Conservation (phyloP, 2,797 vertebrate genomes). For the Anolis apletophallus region DNA sequence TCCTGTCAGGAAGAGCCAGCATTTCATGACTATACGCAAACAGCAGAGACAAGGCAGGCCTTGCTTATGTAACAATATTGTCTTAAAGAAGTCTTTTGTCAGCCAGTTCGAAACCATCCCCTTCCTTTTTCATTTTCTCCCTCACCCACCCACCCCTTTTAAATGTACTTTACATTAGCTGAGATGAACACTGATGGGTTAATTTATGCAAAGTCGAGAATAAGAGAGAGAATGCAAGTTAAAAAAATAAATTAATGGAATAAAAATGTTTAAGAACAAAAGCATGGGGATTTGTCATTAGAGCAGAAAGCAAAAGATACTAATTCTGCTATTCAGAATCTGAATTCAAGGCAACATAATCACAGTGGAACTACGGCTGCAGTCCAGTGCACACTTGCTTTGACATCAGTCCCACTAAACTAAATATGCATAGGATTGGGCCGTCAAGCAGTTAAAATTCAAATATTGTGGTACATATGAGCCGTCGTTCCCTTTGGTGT, state of each 20-base stretch:
- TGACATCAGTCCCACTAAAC: background rate
- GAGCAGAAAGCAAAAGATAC: background rate
- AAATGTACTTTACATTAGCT: slow-evolving; percentile 38
- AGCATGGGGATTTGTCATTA: background rate
- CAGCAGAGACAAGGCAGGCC: background rate
- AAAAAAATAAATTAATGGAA: background rate
- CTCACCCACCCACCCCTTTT: background rate
- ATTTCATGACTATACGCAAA: slow-evolving; percentile 27
- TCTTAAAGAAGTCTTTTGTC: slow-evolving; percentile 19
- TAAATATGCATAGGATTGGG: background rate
- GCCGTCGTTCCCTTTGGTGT: background rate
- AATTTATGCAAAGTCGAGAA: slow-evolving; percentile 21
- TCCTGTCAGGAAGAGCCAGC: slow-evolving; percentile 41
- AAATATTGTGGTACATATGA: background rate
- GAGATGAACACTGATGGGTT: slow-evolving; percentile 49
- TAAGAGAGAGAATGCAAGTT: background rate
- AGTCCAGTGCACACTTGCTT: background rate
- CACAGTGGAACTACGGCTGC: background rate
- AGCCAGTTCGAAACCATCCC: slow-evolving; percentile 1
- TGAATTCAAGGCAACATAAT: slow-evolving; percentile 7
- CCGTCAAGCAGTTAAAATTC: background rate
- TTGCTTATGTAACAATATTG: slow-evolving; percentile 12
- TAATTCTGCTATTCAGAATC: background rate
- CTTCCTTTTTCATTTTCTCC: background rate
- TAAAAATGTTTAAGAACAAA: slow-evolving; percentile 16